phyloP scores from a whole-genome alignment of 2,888 invertebrate species.

The Drosophila hamatofila region DNA sequence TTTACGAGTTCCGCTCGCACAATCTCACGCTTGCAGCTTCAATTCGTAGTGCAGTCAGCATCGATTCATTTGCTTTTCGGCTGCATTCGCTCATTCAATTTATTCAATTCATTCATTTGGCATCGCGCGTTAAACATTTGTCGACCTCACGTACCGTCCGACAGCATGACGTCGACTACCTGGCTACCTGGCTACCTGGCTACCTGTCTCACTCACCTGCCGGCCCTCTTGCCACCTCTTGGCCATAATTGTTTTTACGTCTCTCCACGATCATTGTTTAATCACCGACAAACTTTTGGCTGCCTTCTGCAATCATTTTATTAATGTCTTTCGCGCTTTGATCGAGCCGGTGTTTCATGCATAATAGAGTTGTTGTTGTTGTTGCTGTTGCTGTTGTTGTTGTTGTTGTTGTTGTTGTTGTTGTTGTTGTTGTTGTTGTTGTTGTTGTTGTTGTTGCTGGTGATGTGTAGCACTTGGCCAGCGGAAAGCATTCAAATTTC shows the following conservation, averaged over 20 bases:
- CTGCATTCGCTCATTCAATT: constrained; percentile 34
- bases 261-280: constrained; percentile 51
- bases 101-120: constrained; percentile 35
- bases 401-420: constrained; percentile 33
- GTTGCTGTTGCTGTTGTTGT: constrained; percentile 11
- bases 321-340: constrained; percentile 56
- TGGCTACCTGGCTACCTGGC: neutral
- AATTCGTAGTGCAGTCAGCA: constrained; percentile 9
- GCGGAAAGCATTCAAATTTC: constrained; percentile 54
- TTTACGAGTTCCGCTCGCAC: constrained; percentile 61
- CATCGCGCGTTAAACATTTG: constrained; percentile 32
- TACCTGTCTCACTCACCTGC: neutral
- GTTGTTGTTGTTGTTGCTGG: constrained; percentile 11
- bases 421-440: constrained; percentile 12
- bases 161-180: constrained; percentile 18
- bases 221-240: neutral
- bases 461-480: constrained; percentile 43
- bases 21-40: constrained; percentile 52
- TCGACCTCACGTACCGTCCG: constrained; percentile 29
- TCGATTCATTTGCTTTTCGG: constrained; percentile 34
- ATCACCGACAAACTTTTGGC: constrained; percentile 59
- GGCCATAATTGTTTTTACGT: constrained; percentile 42
- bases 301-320: constrained; percentile 45
- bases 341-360: constrained; percentile 61
- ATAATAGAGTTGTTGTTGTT: constrained; percentile 55